Evolutionary conservation across 1,140 invertebrate genomes (phyloP).

Genomic region (Ladona fulva): DNA sequence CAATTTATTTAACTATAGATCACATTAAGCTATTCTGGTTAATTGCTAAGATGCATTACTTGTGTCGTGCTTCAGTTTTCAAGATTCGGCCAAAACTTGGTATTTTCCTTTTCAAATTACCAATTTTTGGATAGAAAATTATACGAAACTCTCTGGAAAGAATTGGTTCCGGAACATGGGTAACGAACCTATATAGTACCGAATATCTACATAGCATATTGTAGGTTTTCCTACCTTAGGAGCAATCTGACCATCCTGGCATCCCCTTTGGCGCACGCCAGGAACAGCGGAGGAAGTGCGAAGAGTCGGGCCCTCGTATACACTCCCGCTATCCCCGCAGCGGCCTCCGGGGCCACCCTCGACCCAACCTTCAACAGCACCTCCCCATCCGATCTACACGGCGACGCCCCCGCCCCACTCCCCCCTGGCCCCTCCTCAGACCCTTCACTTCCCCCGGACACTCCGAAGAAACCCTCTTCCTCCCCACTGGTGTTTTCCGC

Average conservation of each 20-base stretch:
- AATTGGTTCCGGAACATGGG: too few species aligned
- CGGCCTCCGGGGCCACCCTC: slow-evolving; percentile 22
- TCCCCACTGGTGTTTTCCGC: slow-evolving; percentile 20
- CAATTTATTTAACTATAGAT: too few species aligned
- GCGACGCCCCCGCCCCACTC: slow-evolving; percentile 15
- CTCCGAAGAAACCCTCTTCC: neutral
- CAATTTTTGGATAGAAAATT: too few species aligned
- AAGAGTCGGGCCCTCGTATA: slow-evolving; percentile 43
- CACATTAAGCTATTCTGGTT: too few species aligned
- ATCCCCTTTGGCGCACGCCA: slow-evolving; percentile 43
- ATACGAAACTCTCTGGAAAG: too few species aligned
- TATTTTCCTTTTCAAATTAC: too few species aligned
- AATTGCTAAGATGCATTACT: too few species aligned
- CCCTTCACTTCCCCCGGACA: slow-evolving; percentile 21
- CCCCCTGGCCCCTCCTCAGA: slow-evolving; percentile 12
- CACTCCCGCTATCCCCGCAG: slow-evolving; percentile 27
- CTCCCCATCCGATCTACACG: slow-evolving; percentile 21
- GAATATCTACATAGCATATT: too few species aligned
- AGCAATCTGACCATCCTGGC: slow-evolving; percentile 42
- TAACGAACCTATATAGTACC: too few species aligned
- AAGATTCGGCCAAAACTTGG: too few species aligned
- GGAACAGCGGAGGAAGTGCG: slow-evolving; percentile 43
- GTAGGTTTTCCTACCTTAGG: slow-evolving; percentile 29
- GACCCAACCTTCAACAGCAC: slow-evolving; percentile 17
- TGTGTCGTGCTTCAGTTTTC: too few species aligned